Evolutionary conservation across 92 coral and sea anemone species (phyloP), one percentile per base, ranked within the genome.

Genomic region (Phymanthus crucifer): DNA sequence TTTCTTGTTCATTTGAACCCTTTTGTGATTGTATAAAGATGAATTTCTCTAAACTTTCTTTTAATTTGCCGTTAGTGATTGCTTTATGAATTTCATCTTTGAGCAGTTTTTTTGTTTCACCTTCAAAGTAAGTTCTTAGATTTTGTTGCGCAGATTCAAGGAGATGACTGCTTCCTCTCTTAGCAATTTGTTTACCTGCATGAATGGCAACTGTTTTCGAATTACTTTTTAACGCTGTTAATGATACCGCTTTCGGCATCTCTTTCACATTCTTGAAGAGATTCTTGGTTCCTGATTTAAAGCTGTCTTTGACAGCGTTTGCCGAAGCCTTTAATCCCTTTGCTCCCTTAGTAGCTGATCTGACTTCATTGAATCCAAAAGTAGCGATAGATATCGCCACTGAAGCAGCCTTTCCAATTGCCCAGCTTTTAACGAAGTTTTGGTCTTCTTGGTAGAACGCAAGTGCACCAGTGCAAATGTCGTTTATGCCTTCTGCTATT

Each of bases 221-320:
- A 4, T 21, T 23, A 18, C 4, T 21, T 57, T 21, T 19, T 0
- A 24, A 57, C 3, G 31, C 19, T 21, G 9, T 5, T 21, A 23
- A 57, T 57, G 66, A 1, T 57, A 57, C 31, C 23, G 29, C 23
- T 57, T 57, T 19, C 1, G 29, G 31, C 9, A 24, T 57, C 5
- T 21, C 11, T 23, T 57, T 57, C 29, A 57, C 4, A n/a, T 57
- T 10, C n/a, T 18, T 23, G 4, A 57, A 4, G 4, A 57, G 32
- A 6, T 24, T 23, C 29, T 57, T 57, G 21, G 0, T 5, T 57
- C 27, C 29, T 0, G 32, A 16, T 57, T 57, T 77, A 79, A 71
- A 43, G 52, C 10, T 78, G 78, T 40, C 71, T 58, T 68, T 43
- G 71, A 35, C 50, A 32, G 83, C 83, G 36, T 31, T 38, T 45